Base-by-base conservation (phyloP, 64 coral and sea anemone genomes). In the Astreopora myriophthalma region DNA sequence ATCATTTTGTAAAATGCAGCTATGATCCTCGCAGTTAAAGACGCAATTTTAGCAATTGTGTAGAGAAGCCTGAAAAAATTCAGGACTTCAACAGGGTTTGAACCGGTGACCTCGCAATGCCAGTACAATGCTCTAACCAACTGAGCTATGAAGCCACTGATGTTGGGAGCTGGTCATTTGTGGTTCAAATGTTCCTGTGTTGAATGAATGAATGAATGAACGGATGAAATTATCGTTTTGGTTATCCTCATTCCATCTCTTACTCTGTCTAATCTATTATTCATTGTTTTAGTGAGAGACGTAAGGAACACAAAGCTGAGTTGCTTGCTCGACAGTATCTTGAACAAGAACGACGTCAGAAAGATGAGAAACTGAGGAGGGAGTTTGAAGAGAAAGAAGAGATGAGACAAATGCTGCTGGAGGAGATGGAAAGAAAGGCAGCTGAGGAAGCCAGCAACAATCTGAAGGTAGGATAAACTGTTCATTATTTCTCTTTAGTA, bases 361-460 rank as follows among this genome's bases (percentile, higher is more conserved):
- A 86, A 44, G 91, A 93, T 25, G 64, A 80, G 29, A 39, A 89
- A 36, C 66, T 48, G 37, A 71, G 75, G 14, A 29, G 77, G 34
- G 91, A 96, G 19, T 63, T 86, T 74, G 63, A 96, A 88, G 86
- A 88, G 23, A 96, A 84, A 68, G 95, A 94, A 36, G 87, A 96
- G 51, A 93, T 96, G 87, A 96, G 95, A 49, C 72, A 74, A 87
- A 75, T 93, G 73, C 26, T 96, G 52, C 73, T 96, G 34, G 76
- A 89, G 34, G 42, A 96, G 73, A 96, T 96, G 91, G 87, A 93
- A 22, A 88, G 79, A 49, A 86, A 87, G 19, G 87, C 91, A 79
- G 95, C 63, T 0, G 35, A 79, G 8, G 95, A 90, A 12, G 85
- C 91, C 1, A 76, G 82, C 31, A 88, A 81, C 62, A 93, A 87